Base-by-base conservation (phyloP, 1,140 invertebrate genomes). In the Battus philenor region DNA sequence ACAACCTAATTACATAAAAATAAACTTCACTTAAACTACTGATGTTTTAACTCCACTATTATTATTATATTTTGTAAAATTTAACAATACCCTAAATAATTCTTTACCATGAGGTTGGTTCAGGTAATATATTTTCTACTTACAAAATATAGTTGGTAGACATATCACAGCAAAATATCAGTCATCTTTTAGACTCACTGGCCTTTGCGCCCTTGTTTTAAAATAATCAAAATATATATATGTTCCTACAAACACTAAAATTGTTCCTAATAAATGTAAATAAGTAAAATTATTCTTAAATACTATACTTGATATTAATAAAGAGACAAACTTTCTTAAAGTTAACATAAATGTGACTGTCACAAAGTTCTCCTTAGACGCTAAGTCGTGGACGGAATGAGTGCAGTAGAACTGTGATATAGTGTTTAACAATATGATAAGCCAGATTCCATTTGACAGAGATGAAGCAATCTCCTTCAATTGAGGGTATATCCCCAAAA, bases 201-300 rank as follows among this genome's bases (percentile, higher is more conserved):
- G 66, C 9, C 45, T 55, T 50, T 83, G 79, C 36, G 57, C 57
- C 44, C 49, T 72, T 8, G 41, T 41, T 17, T 31, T 47, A 44
- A 81, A 84, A 46, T 63, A 82, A 47, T 82, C 67, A 49, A 84
- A 84, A 66, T 84, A 84, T 8, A 80, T 61, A 65, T 63, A 84
- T 43, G 78, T 82, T 5, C 80, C 80, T 9, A 68, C 13, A 15
- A 57, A 50, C 13, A 84, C 80, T 46, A 80, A 59, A 7, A 72
- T 9, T 4, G 76, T 68, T 1, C 78, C 78, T 3, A 73, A 11
- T 12, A 74, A 51, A 54, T 85, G 80, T 22, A 70, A 62, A 8
- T 64, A 7, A 11, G 76, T 85, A 3, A 85, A 51, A 63, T 66
- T 77, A 50, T 75, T 85, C 50, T 82, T 82, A 68, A 85, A 85